phyloP scores from a whole-genome alignment of 2,797 vertebrate genomes.

The Lerista edwardsae region DNA sequence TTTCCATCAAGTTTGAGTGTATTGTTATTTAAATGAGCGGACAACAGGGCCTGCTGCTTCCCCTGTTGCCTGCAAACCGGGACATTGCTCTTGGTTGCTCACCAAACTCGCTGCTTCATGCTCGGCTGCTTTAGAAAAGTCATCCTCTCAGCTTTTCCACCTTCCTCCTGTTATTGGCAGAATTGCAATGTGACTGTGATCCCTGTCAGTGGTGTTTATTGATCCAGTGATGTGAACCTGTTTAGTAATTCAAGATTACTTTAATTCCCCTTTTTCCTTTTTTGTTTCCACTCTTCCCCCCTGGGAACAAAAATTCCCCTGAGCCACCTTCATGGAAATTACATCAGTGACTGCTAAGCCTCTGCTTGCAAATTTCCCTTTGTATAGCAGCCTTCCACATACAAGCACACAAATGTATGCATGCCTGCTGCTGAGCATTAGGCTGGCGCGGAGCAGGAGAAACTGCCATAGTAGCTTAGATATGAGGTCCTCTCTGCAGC shows the following conservation, averaged over 20 bases:
- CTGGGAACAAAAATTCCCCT: constrained; percentile 64
- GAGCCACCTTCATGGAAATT: constrained; percentile 63
- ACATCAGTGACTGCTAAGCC: constrained; percentile 41
- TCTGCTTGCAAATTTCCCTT: constrained; percentile 43
- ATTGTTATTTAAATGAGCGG: constrained; percentile 64
- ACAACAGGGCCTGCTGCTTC: not conserved
- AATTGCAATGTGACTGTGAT: constrained; percentile 76
- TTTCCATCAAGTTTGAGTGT: constrained; percentile 34
- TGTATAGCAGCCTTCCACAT: constrained; percentile 46
- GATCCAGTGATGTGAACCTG: constrained; percentile 74
- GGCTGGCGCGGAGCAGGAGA: fast-evolving
- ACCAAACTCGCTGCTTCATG: constrained; percentile 67
- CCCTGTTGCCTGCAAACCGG: constrained; percentile 43
- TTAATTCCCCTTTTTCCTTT: constrained; percentile 70
- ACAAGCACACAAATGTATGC: not conserved
- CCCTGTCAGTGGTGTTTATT: constrained; percentile 76
- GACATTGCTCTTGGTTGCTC: constrained; percentile 70
- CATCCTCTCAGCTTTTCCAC: constrained; percentile 62
- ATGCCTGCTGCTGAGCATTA: constrained; percentile 13
- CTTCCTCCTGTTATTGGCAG: constrained; percentile 74
- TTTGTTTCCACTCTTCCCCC: constrained; percentile 63
- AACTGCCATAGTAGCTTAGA: constrained; percentile 21
- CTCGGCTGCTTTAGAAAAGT: constrained; percentile 72
- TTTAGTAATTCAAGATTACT: constrained; percentile 75
- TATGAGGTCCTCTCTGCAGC: not conserved